Conservation (phyloP, 37 sponge, comb jelly and placozoan species). For the Cladorhizidae sp. region DNA sequence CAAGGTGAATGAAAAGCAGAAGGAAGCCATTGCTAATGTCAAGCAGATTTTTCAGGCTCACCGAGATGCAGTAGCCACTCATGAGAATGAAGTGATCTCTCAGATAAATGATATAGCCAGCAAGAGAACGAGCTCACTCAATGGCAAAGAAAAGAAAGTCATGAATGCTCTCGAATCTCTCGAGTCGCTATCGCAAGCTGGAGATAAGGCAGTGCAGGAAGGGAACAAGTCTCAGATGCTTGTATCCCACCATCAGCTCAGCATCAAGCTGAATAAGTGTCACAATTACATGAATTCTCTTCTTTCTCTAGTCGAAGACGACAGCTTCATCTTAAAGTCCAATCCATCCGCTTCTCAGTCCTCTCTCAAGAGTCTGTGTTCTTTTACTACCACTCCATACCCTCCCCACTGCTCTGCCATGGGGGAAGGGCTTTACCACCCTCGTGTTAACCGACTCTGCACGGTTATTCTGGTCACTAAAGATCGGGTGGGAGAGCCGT, state of each 20-base stretch:
- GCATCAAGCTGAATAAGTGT: constrained; percentile 33
- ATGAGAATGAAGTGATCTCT: constrained; percentile 54
- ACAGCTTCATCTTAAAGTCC: constrained; percentile 58
- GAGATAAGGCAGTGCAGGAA: constrained; percentile 43
- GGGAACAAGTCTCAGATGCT: constrained; percentile 24
- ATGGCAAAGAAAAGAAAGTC: constrained; percentile 42
- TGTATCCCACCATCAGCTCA: constrained; percentile 24
- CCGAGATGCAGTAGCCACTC: constrained; percentile 33
- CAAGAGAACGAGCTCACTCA: constrained; percentile 47
- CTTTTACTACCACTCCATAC: constrained; percentile 76
- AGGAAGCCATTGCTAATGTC: constrained; percentile 30
- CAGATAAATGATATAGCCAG: constrained; percentile 66
- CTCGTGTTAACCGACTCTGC: constrained; percentile 59
- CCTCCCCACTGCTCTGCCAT: constrained; percentile 74
- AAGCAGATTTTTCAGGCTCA: constrained; percentile 47
- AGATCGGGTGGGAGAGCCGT: constrained; percentile 68
- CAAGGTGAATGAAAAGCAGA: constrained; percentile 21
- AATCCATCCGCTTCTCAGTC: constrained; percentile 28
- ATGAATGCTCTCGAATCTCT: constrained; percentile 17
- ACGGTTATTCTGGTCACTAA: constrained; percentile 67
- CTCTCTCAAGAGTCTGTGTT: constrained; percentile 52
- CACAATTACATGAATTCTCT: constrained; percentile 1
- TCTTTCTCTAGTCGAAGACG: constrained; percentile 57
- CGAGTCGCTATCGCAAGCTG: constrained; percentile 4
- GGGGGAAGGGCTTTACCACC: constrained; percentile 78